Evolutionary conservation across 2,888 invertebrate genomes (phyloP).

Genomic region (Drosophila buzzatii): DNA sequence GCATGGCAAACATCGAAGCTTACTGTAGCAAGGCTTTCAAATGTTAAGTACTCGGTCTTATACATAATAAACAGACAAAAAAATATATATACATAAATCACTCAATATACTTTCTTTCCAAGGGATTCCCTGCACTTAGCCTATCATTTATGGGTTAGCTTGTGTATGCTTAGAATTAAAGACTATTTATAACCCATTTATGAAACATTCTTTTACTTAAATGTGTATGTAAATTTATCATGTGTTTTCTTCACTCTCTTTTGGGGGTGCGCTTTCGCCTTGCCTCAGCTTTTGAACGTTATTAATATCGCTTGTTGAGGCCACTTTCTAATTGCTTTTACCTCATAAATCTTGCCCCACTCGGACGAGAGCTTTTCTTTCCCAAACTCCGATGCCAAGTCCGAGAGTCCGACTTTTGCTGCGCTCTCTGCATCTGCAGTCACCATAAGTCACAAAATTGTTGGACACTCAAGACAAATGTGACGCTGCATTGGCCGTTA

Average conservation of each 20-base stretch:
- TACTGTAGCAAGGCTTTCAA: constrained; percentile 15
- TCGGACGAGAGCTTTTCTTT: constrained; percentile 19
- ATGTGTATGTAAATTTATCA: constrained; percentile 5
- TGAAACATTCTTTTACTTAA: neutral
- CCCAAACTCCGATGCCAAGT: neutral
- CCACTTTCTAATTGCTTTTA: constrained; percentile 79
- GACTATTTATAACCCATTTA: no score
- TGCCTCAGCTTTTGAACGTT: constrained; percentile 43
- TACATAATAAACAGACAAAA: neutral
- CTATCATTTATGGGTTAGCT: no score
- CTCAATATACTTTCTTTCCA: neutral
- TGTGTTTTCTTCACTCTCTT: neutral
- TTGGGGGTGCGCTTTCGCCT: neutral
- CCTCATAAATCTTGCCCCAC: constrained; percentile 72
- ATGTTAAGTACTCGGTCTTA: constrained; percentile 14
- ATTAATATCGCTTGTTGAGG: constrained; percentile 76
- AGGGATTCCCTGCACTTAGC: neutral
- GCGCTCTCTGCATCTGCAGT: constrained; percentile 61
- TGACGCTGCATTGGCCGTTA: constrained; percentile 66
- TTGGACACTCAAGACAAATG: constrained; percentile 77
- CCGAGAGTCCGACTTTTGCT: constrained; percentile 27
- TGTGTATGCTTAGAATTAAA: no score
- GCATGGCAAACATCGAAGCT: neutral
- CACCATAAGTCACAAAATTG: constrained; percentile 78
- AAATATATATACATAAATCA: no score